Percentiles rank a stretch among this genome's conserved stretches.
phyloP scores from a whole-genome alignment of 2,797 vertebrate genomes.

The Sciurus carolinensis region DNA sequence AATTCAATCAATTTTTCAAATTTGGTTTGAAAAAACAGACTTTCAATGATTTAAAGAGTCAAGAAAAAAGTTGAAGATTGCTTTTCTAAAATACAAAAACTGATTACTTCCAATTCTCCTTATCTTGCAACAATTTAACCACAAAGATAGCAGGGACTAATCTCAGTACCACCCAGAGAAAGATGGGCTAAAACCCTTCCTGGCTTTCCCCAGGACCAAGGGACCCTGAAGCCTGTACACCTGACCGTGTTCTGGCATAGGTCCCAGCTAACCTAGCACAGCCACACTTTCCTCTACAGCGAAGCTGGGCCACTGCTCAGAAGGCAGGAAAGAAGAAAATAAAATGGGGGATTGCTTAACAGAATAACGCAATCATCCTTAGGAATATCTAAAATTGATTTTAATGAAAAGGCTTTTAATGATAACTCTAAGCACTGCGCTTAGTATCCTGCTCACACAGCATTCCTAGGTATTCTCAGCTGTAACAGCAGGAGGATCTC shows the following conservation, averaged over 20 bases:
- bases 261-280: neutral
- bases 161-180: neutral
- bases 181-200: neutral
- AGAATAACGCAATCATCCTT: neutral
- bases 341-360: neutral
- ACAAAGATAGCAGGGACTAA: slow-evolving; percentile 17
- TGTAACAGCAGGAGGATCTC: neutral
- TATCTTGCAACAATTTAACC: neutral
- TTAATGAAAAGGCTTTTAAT: slow-evolving; percentile 7
- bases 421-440: slow-evolving; percentile 12
- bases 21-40: neutral
- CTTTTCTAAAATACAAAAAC: slow-evolving; percentile 6
- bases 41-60: slow-evolving; percentile 1
- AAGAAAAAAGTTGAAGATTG: slow-evolving; percentile 9
- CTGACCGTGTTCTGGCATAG: neutral
- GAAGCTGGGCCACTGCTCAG: neutral
- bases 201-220: neutral
- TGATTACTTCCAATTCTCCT: neutral
- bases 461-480: neutral
- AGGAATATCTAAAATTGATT: slow-evolving; percentile 1
- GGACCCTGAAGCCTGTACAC: neutral
- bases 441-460: neutral
- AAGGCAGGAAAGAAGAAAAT: neutral
- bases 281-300: neutral
- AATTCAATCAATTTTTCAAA: neutral